phyloP scores from a whole-genome alignment of 92 coral and sea anemone species.

The Muricea muricata region DNA sequence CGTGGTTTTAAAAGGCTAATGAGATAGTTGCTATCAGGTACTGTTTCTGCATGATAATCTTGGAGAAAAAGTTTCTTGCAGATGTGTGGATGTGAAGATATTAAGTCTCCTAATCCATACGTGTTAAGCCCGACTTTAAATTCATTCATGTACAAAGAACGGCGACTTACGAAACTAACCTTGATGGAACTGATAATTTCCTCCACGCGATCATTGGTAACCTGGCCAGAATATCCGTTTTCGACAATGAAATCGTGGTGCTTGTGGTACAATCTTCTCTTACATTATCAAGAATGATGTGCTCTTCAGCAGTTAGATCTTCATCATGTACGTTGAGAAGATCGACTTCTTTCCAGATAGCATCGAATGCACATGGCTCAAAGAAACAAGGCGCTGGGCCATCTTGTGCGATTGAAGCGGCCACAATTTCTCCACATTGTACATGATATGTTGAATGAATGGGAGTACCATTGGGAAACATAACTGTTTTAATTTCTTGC shows the following conservation, averaged over 20 bases:
- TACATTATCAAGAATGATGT: constrained; percentile 14
- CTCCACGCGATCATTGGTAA: constrained; percentile 21
- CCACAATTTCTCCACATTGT: constrained; percentile 55
- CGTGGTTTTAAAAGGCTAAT: constrained; percentile 47
- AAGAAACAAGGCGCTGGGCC: constrained; percentile 58
- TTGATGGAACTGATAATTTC: constrained; percentile 53
- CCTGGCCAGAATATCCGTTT: constrained; percentile 42
- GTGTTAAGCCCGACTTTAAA: constrained; percentile 31
- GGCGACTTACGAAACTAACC: constrained; percentile 57
- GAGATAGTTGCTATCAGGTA: constrained; percentile 64
- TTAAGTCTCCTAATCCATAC: no score
- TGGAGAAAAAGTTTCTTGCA: not conserved
- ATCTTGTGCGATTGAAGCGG: constrained; percentile 54
- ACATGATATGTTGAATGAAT: no score
- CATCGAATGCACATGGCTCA: constrained; percentile 37
- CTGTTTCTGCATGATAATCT: constrained; percentile 27
- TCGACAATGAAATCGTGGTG: constrained; percentile 41
- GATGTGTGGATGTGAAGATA: not conserved
- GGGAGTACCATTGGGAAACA: constrained; percentile 52
- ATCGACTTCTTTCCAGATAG: constrained; percentile 44
- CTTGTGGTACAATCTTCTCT: constrained; percentile 31
- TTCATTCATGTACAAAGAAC: constrained; percentile 47
- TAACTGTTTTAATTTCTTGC: constrained; percentile 43
- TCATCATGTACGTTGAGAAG: constrained; percentile 25
- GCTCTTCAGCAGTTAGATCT: constrained; percentile 51